phyloP scores from a whole-genome alignment of 1,140 invertebrate species.

The Rhynchophorus ferrugineus region DNA sequence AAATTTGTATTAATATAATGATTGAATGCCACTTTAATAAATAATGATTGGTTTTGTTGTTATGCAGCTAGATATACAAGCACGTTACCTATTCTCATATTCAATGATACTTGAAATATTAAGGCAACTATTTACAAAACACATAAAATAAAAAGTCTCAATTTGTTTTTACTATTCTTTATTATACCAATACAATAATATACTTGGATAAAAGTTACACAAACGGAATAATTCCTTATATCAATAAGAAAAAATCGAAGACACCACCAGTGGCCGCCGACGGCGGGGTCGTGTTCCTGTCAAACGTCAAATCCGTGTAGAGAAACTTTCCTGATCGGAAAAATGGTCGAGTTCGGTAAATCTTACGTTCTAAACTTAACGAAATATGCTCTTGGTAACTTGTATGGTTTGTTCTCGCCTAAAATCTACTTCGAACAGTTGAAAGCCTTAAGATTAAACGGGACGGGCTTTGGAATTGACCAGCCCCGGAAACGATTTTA shows the following conservation, averaged over 20 bases:
- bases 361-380: not conserved
- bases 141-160: no score
- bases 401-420: slow-evolving; percentile 15
- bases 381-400: slow-evolving; percentile 8
- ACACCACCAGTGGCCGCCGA: not conserved
- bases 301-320: not conserved
- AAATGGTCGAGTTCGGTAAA: slow-evolving; percentile 6
- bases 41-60: no score
- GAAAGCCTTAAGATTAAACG: not conserved
- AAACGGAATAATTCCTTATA: not conserved
- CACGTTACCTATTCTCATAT: no score
- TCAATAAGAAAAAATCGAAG: slow-evolving; percentile 3
- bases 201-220: not conserved
- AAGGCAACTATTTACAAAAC: no score
- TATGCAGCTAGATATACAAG: no score
- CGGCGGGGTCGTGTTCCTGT: no score
- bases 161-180: not conserved
- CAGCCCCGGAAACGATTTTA: not conserved
- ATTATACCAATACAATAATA: slow-evolving; percentile 1
- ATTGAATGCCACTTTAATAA: no score
- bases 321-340: not conserved
- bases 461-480: slow-evolving; percentile 4
- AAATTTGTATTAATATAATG: no score
- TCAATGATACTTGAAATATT: no score
- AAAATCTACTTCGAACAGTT: slow-evolving; percentile 7